Base-by-base conservation (phyloP, 2,113 vertebrate genomes). In the Corythoichthys intestinalis region DNA sequence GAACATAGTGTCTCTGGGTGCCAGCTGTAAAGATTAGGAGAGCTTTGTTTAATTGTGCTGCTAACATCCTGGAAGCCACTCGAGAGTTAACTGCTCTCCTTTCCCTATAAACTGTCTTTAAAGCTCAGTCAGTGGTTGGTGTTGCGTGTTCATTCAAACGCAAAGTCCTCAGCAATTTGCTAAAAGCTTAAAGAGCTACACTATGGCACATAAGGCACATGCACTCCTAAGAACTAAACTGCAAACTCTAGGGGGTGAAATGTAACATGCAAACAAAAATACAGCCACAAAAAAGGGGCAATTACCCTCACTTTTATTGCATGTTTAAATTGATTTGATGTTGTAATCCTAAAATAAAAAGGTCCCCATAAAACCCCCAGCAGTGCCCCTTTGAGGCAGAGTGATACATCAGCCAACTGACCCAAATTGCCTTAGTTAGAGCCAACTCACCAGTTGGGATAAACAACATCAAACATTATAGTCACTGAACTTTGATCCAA, bases 1-100 rank as follows among this genome's bases (percentile, higher is more conserved):
- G 72, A 81, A 83, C 86, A 77, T 75, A 65, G 66, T 67, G 75
- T 71, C 83, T 83, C 83, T 78, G 71, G 74, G 87, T 46, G 67
- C 85, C 80, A 76, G 85, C 84, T 73, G 69, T 86, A 87, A 83
- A 90, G 86, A 88, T 89, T 87, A 89, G 83, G 81, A 80, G 76
- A 86, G 83, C 85, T 87, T 84, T 88, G 83, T 86, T 88, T 90
- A 91, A 90, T 91, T 89, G 85, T 78, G 62, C 81, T 70, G 71
- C 75, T 80, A 81, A 79, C 82, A 76, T 70, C 78, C 67, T 70
- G 64, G 74, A 73, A 82, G 73, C 74, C 75, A 70, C 82, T 86
- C 71, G 77, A 74, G 65, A 73, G 66, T 54, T 52, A 48, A 7
- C 73, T 66, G 72, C 76, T 72, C 61, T 69, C 65, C 69, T 82